These are phyloP conservation scores for Rhysida immarginata DNA, from an alignment of 1,140 invertebrate genomes.

Conservation along the genomic window DNA sequence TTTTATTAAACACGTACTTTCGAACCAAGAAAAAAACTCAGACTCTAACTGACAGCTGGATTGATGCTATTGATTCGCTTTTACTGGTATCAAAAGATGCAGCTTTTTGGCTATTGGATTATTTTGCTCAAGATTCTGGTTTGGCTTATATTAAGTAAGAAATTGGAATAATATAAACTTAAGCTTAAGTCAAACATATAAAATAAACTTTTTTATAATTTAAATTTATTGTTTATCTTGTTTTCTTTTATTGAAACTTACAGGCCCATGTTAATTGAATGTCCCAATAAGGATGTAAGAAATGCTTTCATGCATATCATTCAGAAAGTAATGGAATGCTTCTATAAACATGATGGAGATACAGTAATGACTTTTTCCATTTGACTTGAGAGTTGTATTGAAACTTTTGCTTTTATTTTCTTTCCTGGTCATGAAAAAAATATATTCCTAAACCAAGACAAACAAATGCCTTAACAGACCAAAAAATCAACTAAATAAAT, in stretches of 20 bases:
- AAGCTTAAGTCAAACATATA: no score
- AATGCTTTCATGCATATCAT: constrained; percentile 26
- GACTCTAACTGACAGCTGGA: constrained; percentile 29
- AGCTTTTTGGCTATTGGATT: constrained; percentile 30
- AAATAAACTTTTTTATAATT: no score
- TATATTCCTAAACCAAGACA: no score
- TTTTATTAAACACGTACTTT: constrained; percentile 37
- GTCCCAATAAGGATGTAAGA: constrained; percentile 31
- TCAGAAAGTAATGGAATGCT: constrained; percentile 21
- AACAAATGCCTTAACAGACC: no score
- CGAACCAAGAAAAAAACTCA: constrained; percentile 30
- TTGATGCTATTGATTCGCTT: constrained; percentile 26
- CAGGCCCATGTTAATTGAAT: constrained; percentile 34
- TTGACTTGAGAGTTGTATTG: no score
- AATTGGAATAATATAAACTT: no score
- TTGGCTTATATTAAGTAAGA: constrained; percentile 30
- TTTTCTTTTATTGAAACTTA: constrained; percentile 2
- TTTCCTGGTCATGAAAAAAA: no score
- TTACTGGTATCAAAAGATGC: constrained; percentile 25
- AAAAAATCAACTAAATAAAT: no score
- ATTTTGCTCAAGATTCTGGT: constrained; percentile 27
- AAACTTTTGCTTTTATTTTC: no score
- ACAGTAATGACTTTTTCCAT: no score
- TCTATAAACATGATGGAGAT: no score
- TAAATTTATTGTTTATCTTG: no score